phyloP scores from a whole-genome alignment of 2,888 invertebrate genomes.

The Chaitophorus viminalis region DNA sequence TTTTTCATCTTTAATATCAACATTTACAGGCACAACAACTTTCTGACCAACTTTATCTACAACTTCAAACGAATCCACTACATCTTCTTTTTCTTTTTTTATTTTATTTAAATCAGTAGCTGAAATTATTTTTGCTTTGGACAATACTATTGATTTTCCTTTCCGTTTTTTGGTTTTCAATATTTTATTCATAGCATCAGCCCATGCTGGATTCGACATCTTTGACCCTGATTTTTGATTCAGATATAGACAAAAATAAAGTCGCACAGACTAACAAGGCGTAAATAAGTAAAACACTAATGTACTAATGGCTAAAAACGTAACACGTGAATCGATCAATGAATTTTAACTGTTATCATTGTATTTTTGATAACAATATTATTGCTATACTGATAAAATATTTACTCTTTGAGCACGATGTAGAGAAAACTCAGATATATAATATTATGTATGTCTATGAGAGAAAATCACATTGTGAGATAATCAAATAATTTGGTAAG shows the following conservation, averaged over 20 bases:
- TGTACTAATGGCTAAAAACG: no score
- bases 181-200: constrained; percentile 83
- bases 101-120: constrained; percentile 64
- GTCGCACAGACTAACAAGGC: no score
- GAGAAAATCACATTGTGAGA: background rate
- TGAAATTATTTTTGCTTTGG: constrained; percentile 79
- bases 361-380: no score
- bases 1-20: constrained; percentile 65
- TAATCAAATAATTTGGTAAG: background rate
- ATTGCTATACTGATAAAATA: no score
- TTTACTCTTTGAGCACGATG: no score
- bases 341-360: no score
- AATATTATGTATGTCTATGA: no score
- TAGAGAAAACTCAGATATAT: no score
- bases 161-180: constrained; percentile 78
- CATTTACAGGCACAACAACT: constrained; percentile 67
- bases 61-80: constrained; percentile 73
- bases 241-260: no score
- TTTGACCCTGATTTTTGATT: constrained; percentile 6
- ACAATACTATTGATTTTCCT: constrained; percentile 79
- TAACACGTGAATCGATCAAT: background rate
- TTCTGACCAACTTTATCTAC: constrained; percentile 71
- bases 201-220: constrained; percentile 78
- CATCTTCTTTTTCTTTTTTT: constrained; percentile 67
- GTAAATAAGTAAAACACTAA: no score